Base-by-base conservation (phyloP, 2,113 vertebrate genomes). In the Sturnus vulgaris region DNA sequence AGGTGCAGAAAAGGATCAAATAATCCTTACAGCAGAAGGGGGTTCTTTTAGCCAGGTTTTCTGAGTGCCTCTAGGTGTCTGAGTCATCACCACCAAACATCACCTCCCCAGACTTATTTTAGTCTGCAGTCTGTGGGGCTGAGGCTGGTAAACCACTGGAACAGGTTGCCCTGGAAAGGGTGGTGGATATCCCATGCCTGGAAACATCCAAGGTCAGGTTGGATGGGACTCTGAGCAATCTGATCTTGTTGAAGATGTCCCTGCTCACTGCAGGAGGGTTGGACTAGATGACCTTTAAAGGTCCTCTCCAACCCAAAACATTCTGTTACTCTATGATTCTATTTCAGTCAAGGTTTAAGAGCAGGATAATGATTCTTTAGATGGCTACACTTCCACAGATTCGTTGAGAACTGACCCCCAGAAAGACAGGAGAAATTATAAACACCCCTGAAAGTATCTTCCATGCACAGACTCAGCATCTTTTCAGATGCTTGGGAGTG, bases 101-200 rank as follows among this genome's bases (percentile, higher is more conserved):
- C 18, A 80, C 63, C 44, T 63, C 55, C n/a, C 15, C 5, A 5
- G 25, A 14, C 35, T 71, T 46, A 7, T 55, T 70, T 89, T 12
- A 66, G 56, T 28, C 44, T 1, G 0, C 23, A 66, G 30, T 33
- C 3, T 17, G 3, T 13, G 15, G 33, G 55, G 49, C 12, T 70
- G 71, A 44, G 22, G 30, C 22, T 44, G 49, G 64, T 61, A 56
- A 42, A 70, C 63, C 18, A 56, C 31, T 6, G 15, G n/a, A 47
- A 56, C 49, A 33, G 22, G 31, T 13, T 63, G 42, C 9, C 56
- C 64, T 56, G 42, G 53, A 24, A 77, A 40, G 33, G 27, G 22
- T 33, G 33, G 60, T 53, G 22, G 31, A 90, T 77, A 31, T 21
- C n/a, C 14, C 35, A 50, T 4, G 15, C 22, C 10, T 33, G 27